Conservation (phyloP, 2,888 invertebrate species). For the Tholera decimalis region DNA sequence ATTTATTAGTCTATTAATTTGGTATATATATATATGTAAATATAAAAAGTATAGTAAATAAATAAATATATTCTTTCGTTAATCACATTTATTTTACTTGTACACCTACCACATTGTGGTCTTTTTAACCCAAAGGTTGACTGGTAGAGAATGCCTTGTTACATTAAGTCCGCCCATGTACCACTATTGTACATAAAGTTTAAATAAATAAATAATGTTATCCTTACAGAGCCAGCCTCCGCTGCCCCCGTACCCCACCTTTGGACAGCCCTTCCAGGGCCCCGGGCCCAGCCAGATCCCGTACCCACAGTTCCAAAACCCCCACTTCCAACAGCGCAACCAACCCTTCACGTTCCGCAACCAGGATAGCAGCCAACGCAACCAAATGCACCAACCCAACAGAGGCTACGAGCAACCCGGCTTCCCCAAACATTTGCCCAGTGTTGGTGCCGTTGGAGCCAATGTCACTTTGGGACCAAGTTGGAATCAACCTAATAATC, state of each 20-base stretch:
- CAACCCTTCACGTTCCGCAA: slow-evolving; percentile 52
- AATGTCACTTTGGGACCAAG: slow-evolving; percentile 74
- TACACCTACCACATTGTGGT: too few relatives aligned
- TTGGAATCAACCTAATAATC: slow-evolving; percentile 69
- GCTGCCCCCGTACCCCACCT: slow-evolving; percentile 78
- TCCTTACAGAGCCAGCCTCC: slow-evolving; percentile 72
- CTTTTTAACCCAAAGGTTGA: too few relatives aligned
- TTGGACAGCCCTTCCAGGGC: slow-evolving; percentile 74
- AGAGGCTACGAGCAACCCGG: slow-evolving; percentile 51
- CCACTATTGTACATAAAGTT: too few relatives aligned
- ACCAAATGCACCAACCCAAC: slow-evolving; percentile 45
- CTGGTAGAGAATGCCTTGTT: too few relatives aligned
- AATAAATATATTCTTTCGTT: too few relatives aligned
- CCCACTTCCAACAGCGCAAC: slow-evolving; percentile 73
- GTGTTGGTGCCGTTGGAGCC: slow-evolving; percentile 59
- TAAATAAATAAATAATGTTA: too few relatives aligned
- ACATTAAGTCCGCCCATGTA: too few relatives aligned
- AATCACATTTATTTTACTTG: too few relatives aligned
- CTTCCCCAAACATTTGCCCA: slow-evolving; percentile 79
- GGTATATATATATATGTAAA: too few relatives aligned
- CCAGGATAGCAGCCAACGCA: slow-evolving; percentile 50
- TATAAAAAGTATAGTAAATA: too few relatives aligned
- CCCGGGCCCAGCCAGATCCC: slow-evolving; percentile 77
- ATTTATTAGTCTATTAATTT: too few relatives aligned
- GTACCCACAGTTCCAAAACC: slow-evolving; percentile 78